Evolutionary conservation across 2,113 vertebrate genomes (phyloP).

Genomic region (Speoplatyrhinus poulsoni): DNA sequence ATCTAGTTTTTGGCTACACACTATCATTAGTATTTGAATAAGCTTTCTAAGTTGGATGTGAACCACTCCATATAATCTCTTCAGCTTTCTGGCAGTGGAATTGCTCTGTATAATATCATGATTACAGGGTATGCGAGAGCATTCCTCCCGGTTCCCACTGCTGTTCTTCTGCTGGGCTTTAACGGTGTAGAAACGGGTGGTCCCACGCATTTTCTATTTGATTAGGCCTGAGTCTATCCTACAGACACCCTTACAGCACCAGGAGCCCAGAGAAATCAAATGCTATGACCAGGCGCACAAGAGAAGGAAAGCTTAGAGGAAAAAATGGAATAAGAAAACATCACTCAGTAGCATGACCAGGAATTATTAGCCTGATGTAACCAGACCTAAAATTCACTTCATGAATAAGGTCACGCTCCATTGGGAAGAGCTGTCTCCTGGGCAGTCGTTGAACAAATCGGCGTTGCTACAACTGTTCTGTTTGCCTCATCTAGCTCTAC

Average conservation of each 20-base stretch:
- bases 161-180: slow-evolving; percentile 13
- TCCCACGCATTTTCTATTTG: slow-evolving; percentile 9
- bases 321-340: neutral
- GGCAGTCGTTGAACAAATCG: too few relatives aligned
- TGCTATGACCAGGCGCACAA: too few relatives aligned
- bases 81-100: slow-evolving; percentile 10
- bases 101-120: slow-evolving; percentile 21
- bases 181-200: neutral
- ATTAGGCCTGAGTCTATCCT: slow-evolving; percentile 1
- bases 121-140: slow-evolving; percentile 4
- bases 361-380: neutral
- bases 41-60: neutral
- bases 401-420: too few relatives aligned
- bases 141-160: slow-evolving; percentile 16
- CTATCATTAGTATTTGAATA: slow-evolving; percentile 13
- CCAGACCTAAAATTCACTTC: too few relatives aligned
- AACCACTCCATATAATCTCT: slow-evolving; percentile 4
- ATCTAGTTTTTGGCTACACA: neutral
- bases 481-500: too few relatives aligned
- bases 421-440: too few relatives aligned
- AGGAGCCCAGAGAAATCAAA: neutral
- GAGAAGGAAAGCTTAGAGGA: neutral
- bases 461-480: too few relatives aligned
- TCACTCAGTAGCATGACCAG: slow-evolving; percentile 4
- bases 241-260: neutral